Base-by-base conservation (phyloP, 2,888 invertebrate species). In the Exocentrus adspersus region DNA sequence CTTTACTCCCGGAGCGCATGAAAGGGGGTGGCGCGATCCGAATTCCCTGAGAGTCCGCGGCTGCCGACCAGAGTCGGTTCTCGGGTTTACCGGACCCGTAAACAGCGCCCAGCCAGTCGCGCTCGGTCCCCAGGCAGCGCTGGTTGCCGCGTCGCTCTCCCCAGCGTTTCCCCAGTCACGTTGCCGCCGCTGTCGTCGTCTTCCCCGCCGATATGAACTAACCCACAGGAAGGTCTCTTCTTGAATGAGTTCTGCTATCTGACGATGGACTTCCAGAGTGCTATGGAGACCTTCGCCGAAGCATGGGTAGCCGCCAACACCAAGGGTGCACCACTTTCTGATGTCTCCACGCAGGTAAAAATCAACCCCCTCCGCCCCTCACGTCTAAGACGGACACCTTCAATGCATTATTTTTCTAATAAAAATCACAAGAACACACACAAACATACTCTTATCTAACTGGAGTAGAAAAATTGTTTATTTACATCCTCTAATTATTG, bases 201-300 rank as follows among this genome's bases (percentile, higher is more conserved):
- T n/a, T n/a, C n/a, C n/a, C 72, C 74, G 73, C 64, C 73, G 72
- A 74, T 67, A 72, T 71, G 70, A 65, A 67, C 67, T 69, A 67
- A 56, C 52, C 24, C 12, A 48, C 32, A 16, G 20, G 7, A 32
- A 28, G 46, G 64, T 53, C 60, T 62, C 69, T 71, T 60, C 53
- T 58, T 60, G 60, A 65, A 60, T 65, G 46, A 65, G 60, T 66
- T 64, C 12, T 57, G 58, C 50, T 57, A 56, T 69, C 77, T 78
- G 78, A 81, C 78, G 77, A 96, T 97, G 96, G 96, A 96, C 92
- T 95, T 96, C 89, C 95, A 95, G 88, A 95, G 95, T 89, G 96
- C 96, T 78, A 95, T 97, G 96, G 96, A 97, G 87, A 96, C 96
- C 76, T 96, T 97, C 84, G 96, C 96, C 74, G 96, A 97, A 87